Evolutionary conservation across 2,113 vertebrate species (phyloP), one percentile per base, ranked within the genome.

Genomic region (Laticauda laticaudata): DNA sequence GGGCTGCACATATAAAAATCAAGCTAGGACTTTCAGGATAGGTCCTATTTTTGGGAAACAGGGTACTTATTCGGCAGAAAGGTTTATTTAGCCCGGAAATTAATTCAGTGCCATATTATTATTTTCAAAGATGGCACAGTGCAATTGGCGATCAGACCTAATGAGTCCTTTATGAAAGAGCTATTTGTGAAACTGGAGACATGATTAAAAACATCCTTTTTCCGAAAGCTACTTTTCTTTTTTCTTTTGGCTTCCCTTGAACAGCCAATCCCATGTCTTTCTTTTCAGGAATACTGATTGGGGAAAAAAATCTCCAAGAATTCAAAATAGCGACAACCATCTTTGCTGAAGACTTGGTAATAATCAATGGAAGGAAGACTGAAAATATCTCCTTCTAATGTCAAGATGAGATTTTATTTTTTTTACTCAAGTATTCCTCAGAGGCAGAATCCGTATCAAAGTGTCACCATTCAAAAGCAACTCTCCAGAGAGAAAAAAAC

Each of bases 141-240:
- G 88, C 91, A 96, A 93, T 86, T 94, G 61, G 88, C 96, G 45
- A 95, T 91, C 69, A 96, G 93, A 96, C 96, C 95, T 96, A 43
- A 96, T 94, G 95, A 96, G 48, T 94, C 43, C 91, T 86, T 94
- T 95, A n/a, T n/a, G 94, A 88, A 15, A 95, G 95, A 96, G 95
- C 92, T 97, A 97, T 97, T 96, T 96, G 75, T 95, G 93, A 96
- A 97, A 93, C 94, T 94, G 94, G 95, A 95, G 94, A 96, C 89
- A 53, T 97, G 96, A 96, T 96, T 97, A 97, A 96, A 97, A 95
- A 94, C 95, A n/a, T 91, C 94, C 94, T 91, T 92, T 96, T 15
- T 92, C 4, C 24, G 94, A 34, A 95, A 95, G 93, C 94, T 96
- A 57, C 89, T 93, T 94, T 48, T 94, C 75, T 96, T 96, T 69